Base-by-base conservation (phyloP, 2,797 vertebrate genomes). In the Phataginus tricuspis region DNA sequence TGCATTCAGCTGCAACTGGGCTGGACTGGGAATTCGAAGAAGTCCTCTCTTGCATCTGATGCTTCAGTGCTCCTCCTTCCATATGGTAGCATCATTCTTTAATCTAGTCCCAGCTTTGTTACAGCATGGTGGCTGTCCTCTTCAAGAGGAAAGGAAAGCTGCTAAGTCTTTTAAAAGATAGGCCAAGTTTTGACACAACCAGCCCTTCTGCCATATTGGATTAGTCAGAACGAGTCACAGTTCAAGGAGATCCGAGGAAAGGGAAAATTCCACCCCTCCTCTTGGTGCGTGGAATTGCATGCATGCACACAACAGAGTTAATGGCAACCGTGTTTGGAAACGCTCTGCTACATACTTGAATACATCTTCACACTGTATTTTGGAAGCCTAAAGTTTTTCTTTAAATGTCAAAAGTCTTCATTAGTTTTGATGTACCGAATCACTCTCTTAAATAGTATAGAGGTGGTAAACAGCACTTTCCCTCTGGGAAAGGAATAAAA, bases 401-500 rank as follows among this genome's bases (percentile, higher is more conserved):
- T 57, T 95, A 71, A 23, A 39, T 0, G 16, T 45, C 80, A 34
- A 91, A 90, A 55, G 72, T 53, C 59, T 42, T 37, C 2, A 77
- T 84, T 64, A 55, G 45, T 42, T 51, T 57, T 27, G 16, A 31
- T 19, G 37, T 29, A 53, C 45, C 66, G 92, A 39, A 75, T 85
- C 19, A 15, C 79, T 66, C 69, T 74, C 88, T 39, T 15, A 90
- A 86, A 21, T 51, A 12, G 4, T 37, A 0, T 34, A 42, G 59
- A 11, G 71, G 92, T 71, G 77, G 14, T 82, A 92, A 91, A 90
- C 2, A 64, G 45, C 19, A 66, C 21, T 87, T 77, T 91, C 72
- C 53, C 71, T 71, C 80, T 69, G 75, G 19, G 5, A 96, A 84
- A 74, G 31, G 90, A 51, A 12, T 88, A 39, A 87, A 91, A 91